Evolutionary conservation across 2,797 vertebrate genomes (phyloP).

Genomic region (Cyclura pinguis): DNA sequence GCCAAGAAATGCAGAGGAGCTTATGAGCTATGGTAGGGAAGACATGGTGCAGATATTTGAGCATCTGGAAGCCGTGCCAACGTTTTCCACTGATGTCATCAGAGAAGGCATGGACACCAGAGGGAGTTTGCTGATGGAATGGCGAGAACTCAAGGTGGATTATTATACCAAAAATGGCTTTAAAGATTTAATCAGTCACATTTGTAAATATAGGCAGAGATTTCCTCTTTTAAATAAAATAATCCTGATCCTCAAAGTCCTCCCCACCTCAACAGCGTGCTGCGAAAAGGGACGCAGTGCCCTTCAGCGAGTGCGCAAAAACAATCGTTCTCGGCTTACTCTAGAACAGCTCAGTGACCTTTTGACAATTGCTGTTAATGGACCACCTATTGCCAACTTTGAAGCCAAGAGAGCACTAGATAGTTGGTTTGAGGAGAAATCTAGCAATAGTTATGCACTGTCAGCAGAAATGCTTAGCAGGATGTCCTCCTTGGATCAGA

Average conservation of each 20-base stretch:
- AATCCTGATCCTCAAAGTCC: slow-evolving; percentile 89
- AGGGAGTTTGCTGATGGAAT: slow-evolving; percentile 88
- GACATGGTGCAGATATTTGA: slow-evolving; percentile 92
- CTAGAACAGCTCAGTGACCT: slow-evolving; percentile 95
- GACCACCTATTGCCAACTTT: slow-evolving; percentile 90
- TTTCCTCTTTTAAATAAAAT: slow-evolving; percentile 92
- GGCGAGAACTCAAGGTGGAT: slow-evolving; percentile 95
- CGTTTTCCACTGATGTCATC: slow-evolving; percentile 81
- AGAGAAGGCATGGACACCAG: slow-evolving; percentile 84
- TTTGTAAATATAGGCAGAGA: slow-evolving; percentile 92
- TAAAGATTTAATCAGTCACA: slow-evolving; percentile 91
- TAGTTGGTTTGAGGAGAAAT: slow-evolving; percentile 98
- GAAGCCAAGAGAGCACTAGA: slow-evolving; percentile 94
- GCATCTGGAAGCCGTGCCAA: slow-evolving; percentile 88
- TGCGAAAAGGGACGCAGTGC: slow-evolving; percentile 91
- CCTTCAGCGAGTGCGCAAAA: slow-evolving; percentile 89
- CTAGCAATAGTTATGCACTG: slow-evolving; percentile 88
- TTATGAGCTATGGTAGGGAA: slow-evolving; percentile 90
- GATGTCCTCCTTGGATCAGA: slow-evolving; percentile 89
- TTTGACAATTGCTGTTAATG: slow-evolving; percentile 90
- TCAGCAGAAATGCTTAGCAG: slow-evolving; percentile 89
- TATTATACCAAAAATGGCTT: slow-evolving; percentile 92
- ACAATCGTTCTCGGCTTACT: slow-evolving; percentile 90
- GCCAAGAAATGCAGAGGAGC: slow-evolving; percentile 89
- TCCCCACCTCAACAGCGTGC: slow-evolving; percentile 90